These are phyloP conservation scores for Phalacrocorax pelagicus DNA, from an alignment of 2,113 vertebrate genomes.

Conservation along the genomic window DNA sequence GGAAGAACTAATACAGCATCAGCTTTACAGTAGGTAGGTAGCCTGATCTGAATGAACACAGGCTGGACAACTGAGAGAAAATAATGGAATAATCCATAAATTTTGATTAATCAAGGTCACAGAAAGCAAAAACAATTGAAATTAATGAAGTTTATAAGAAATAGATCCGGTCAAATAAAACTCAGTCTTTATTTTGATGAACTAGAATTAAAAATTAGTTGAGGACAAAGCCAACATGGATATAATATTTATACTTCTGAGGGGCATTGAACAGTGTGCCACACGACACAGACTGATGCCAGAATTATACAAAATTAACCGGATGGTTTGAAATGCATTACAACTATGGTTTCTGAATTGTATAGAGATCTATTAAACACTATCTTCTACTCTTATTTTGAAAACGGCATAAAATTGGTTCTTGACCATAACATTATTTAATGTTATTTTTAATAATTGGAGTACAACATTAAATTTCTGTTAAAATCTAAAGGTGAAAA, in stretches of 20 bases:
- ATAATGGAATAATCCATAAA: background rate
- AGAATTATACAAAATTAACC: background rate
- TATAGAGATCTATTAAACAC: background rate
- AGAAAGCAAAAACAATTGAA: background rate
- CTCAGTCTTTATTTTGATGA: background rate
- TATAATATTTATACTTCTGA: background rate
- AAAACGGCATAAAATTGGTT: background rate
- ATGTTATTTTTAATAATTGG: background rate
- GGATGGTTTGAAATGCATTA: background rate
- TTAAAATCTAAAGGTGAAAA: background rate
- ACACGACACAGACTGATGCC: background rate
- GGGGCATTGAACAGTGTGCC: background rate
- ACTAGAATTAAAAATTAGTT: background rate
- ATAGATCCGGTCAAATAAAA: background rate
- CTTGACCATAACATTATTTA: background rate
- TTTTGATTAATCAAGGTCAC: background rate
- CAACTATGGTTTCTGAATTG: background rate
- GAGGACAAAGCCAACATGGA: background rate
- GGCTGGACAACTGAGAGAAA: background rate
- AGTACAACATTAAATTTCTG: background rate
- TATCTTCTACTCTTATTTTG: background rate
- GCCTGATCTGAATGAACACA: background rate
- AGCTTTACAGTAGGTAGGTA: background rate
- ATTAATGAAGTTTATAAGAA: background rate
- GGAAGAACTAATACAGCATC: background rate